Conservation (phyloP, 2,888 invertebrate genomes). For the Amblyjoppa proteus region DNA sequence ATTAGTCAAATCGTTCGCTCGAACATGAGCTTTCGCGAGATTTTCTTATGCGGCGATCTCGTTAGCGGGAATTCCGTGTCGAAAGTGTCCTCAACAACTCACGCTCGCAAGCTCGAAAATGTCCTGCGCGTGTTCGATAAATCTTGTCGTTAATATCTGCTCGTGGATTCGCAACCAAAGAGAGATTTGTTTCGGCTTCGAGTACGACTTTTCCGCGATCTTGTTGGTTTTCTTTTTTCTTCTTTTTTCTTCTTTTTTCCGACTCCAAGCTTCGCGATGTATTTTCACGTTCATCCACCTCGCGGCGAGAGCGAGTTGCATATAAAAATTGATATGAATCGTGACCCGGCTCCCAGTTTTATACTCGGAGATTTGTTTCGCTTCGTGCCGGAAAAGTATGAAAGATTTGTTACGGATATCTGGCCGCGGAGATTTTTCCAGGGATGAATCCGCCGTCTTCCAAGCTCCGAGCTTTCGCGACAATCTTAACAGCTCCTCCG, state of each 20-base stretch:
- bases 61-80: no score
- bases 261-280: constrained; percentile 3
- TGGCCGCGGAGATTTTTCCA: constrained; percentile 14
- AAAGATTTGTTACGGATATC: constrained; percentile 45
- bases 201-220: constrained; percentile 58
- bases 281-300: constrained; percentile 8
- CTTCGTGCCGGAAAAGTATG: constrained; percentile 23
- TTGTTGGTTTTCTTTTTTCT: neutral
- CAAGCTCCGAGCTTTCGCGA: neutral
- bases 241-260: neutral
- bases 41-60: neutral
- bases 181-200: constrained; percentile 61
- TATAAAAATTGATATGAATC: constrained; percentile 65
- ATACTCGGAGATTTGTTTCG: constrained; percentile 58
- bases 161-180: constrained; percentile 28
- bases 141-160: constrained; percentile 59
- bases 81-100: no score
- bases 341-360: constrained; percentile 56
- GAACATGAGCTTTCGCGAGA: neutral
- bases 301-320: constrained; percentile 21
- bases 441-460: neutral
- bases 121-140: constrained; percentile 66
- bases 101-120: constrained; percentile 46
- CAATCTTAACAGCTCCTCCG: constrained; percentile 21
- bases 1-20: neutral